A percentile compares a stretch with the other conserved stretches of the same genome.
Conservation (phyloP, 2,888 invertebrate genomes). For the Lordiphosa fenestrarum region DNA sequence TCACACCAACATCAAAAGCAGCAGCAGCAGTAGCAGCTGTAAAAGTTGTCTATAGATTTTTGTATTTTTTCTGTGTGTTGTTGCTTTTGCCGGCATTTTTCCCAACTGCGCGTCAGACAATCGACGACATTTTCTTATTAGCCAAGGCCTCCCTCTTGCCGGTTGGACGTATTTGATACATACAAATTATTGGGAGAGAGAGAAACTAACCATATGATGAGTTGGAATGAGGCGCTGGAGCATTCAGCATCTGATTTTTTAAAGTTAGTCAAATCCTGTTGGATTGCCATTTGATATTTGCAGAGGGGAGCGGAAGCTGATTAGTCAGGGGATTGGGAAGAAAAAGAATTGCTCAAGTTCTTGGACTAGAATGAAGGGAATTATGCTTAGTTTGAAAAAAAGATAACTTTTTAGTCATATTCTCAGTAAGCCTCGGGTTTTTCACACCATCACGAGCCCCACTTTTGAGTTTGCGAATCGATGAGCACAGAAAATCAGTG, state of each 20-base stretch:
- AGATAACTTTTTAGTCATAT: too few relatives aligned
- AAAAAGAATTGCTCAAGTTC: neutral
- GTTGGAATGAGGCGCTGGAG: too few relatives aligned
- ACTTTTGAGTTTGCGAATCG: too few relatives aligned
- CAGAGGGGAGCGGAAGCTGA: neutral
- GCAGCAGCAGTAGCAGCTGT: slow-evolving; percentile 46
- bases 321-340: slow-evolving; percentile 6
- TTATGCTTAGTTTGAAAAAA: too few relatives aligned
- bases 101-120: slow-evolving; percentile 41
- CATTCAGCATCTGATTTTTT: slow-evolving; percentile 13
- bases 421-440: too few relatives aligned
- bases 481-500: too few relatives aligned
- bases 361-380: too few relatives aligned
- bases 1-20: slow-evolving; percentile 39
- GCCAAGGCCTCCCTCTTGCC: slow-evolving; percentile 37
- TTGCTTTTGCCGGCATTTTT: slow-evolving; percentile 62
- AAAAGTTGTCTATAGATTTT: slow-evolving; percentile 9
- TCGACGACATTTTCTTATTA: slow-evolving; percentile 59
- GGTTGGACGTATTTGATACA: slow-evolving; percentile 9
- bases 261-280: neutral
- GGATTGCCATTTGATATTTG: slow-evolving; percentile 14
- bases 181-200: neutral
- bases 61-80: slow-evolving; percentile 13
- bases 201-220: slow-evolving; percentile 30
- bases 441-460: too few relatives aligned